Evolutionary conservation across 2,797 vertebrate species (phyloP).

Genomic region (Brachyalestes nurse): DNA sequence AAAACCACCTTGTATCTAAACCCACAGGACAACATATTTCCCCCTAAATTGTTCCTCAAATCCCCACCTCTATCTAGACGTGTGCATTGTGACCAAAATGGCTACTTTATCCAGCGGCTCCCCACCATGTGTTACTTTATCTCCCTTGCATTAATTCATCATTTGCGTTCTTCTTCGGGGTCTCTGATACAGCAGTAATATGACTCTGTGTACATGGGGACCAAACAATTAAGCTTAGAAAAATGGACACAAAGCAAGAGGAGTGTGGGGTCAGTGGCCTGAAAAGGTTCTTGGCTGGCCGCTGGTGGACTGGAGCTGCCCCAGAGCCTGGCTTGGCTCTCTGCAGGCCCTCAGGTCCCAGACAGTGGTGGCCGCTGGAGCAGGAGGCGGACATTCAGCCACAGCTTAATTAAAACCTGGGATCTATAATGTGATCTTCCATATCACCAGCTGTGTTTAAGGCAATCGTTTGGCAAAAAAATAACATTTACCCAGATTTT

Average conservation of each 20-base stretch:
- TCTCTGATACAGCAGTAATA: neutral
- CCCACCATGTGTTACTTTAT: conserved; percentile 11
- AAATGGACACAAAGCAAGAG: neutral
- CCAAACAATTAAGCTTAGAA: conserved; percentile 9
- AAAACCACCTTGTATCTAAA: conserved; percentile 67
- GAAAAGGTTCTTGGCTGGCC: conserved; percentile 63
- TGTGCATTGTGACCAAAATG: conserved; percentile 2
- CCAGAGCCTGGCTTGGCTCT: conserved; percentile 55
- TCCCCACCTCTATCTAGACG: conserved; percentile 23
- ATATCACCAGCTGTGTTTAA: conserved; percentile 31
- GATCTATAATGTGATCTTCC: conserved; percentile 67
- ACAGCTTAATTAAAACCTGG: conserved; percentile 50
- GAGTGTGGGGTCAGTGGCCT: conserved; percentile 56
- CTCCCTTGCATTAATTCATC: neutral
- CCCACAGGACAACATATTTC: conserved; percentile 53
- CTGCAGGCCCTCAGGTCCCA: conserved; percentile 38
- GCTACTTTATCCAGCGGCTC: conserved; percentile 1
- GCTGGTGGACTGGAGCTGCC: conserved; percentile 39
- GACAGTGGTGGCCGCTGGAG: conserved; percentile 53
- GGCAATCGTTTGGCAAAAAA: neutral
- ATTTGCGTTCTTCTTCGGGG: conserved; percentile 9
- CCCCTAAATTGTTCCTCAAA: conserved; percentile 44
- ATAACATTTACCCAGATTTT: neutral
- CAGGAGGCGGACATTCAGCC: conserved; percentile 42
- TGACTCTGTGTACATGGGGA: neutral